phyloP scores from a whole-genome alignment of 92 coral and sea anemone genomes.

The Parazoanthus swiftii region DNA sequence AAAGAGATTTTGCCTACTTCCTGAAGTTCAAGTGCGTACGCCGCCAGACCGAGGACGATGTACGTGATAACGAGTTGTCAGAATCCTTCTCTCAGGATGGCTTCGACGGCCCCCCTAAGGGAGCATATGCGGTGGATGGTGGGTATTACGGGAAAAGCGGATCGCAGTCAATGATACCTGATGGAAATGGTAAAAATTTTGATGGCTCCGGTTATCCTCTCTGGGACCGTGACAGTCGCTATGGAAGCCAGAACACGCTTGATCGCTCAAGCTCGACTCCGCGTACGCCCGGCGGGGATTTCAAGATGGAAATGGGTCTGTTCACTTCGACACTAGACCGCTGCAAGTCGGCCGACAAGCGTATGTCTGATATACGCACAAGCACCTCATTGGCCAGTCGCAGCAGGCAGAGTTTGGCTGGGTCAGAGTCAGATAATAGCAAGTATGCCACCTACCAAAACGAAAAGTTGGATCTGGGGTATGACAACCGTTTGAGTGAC shows the following conservation, averaged over 20 bases:
- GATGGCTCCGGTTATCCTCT: neutral
- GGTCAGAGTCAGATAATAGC: constrained; percentile 21
- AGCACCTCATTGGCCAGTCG: constrained; percentile 32
- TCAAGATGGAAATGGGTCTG: constrained; percentile 34
- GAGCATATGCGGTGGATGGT: constrained; percentile 11
- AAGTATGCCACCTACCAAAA: constrained; percentile 5
- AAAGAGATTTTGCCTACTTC: constrained; percentile 57
- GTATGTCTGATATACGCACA: constrained; percentile 38
- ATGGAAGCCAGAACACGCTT: constrained; percentile 37
- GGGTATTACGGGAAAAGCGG: neutral
- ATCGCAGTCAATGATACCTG: neutral
- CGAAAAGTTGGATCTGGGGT: constrained; percentile 19
- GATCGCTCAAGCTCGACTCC: constrained; percentile 36
- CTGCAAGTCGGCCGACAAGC: constrained; percentile 36
- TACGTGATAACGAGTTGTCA: constrained; percentile 48
- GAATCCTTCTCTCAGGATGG: constrained; percentile 54
- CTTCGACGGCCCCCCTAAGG: constrained; percentile 17
- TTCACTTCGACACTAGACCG: constrained; percentile 33
- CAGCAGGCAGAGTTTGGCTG: constrained; percentile 31
- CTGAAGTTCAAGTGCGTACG: constrained; percentile 48
- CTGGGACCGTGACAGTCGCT: neutral
- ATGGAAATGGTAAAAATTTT: neutral
- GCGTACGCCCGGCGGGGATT: constrained; percentile 37
- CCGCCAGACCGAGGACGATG: constrained; percentile 17
- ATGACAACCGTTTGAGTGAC: constrained; percentile 19